Conservation (phyloP, 2,888 invertebrate species). For the Drosophila monieri region DNA sequence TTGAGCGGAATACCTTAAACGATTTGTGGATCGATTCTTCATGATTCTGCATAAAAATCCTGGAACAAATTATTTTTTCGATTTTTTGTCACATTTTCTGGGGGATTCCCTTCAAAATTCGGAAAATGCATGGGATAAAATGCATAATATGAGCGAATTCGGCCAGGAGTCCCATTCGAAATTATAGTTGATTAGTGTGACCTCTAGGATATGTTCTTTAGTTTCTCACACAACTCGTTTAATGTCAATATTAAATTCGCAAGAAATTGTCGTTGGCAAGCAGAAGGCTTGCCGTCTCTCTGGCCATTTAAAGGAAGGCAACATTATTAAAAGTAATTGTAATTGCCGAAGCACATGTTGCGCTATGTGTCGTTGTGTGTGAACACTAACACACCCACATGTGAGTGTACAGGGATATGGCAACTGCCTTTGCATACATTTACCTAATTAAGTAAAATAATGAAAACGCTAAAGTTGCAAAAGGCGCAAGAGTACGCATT, state of each 20-base stretch:
- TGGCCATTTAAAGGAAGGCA: constrained; percentile 51
- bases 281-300: constrained; percentile 40
- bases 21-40: too few species aligned
- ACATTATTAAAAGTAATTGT: constrained; percentile 78
- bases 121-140: too few species aligned
- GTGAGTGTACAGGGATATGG: constrained; percentile 12
- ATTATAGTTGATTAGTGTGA: too few species aligned
- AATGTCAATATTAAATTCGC: neutral
- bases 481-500: constrained; percentile 52
- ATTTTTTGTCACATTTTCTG: too few species aligned
- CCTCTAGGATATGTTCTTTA: too few species aligned
- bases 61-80: too few species aligned
- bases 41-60: too few species aligned
- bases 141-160: too few species aligned
- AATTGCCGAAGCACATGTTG: constrained; percentile 79
- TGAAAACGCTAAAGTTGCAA: constrained; percentile 74
- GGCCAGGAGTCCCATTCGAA: too few species aligned
- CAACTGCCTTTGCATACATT: constrained; percentile 76
- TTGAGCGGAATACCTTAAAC: too few species aligned
- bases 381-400: neutral
- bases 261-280: constrained; percentile 26
- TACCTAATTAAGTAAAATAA: constrained; percentile 81
- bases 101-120: too few species aligned
- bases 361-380: constrained; percentile 27
- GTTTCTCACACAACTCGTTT: too few species aligned